phyloP scores from a whole-genome alignment of 2,113 vertebrate species.

The Turdus rufiventris region DNA sequence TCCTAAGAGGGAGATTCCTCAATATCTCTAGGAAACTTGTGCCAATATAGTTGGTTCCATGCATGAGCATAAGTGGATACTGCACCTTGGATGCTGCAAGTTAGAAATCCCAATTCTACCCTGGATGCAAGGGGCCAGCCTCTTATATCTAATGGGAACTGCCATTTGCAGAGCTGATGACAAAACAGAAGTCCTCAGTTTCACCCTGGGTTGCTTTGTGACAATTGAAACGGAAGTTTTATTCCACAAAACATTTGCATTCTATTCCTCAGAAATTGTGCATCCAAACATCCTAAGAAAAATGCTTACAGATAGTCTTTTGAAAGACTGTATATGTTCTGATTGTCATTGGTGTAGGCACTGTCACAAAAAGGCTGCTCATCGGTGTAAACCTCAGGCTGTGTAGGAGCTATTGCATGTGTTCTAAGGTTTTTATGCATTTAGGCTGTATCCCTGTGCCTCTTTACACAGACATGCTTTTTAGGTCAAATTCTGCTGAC shows the following conservation, averaged over 20 bases:
- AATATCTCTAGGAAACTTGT: neutral
- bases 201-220: neutral
- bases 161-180: neutral
- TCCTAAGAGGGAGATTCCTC: neutral
- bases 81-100: neutral
- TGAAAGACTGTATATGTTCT: neutral
- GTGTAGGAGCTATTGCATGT: neutral
- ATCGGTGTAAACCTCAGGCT: neutral
- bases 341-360: neutral
- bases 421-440: neutral
- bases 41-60: neutral
- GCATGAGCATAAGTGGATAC: neutral
- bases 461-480: neutral
- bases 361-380: neutral
- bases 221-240: neutral
- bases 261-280: neutral
- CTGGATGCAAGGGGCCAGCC: neutral
- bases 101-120: neutral
- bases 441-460: neutral
- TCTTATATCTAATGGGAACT: neutral
- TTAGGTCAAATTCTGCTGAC: neutral
- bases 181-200: neutral
- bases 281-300: neutral
- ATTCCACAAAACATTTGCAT: neutral
- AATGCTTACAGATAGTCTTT: neutral